Evolutionary conservation across 1,140 invertebrate species (phyloP), one percentile per base, ranked within the genome.

Genomic region (Neomicropteryx cornuta): DNA sequence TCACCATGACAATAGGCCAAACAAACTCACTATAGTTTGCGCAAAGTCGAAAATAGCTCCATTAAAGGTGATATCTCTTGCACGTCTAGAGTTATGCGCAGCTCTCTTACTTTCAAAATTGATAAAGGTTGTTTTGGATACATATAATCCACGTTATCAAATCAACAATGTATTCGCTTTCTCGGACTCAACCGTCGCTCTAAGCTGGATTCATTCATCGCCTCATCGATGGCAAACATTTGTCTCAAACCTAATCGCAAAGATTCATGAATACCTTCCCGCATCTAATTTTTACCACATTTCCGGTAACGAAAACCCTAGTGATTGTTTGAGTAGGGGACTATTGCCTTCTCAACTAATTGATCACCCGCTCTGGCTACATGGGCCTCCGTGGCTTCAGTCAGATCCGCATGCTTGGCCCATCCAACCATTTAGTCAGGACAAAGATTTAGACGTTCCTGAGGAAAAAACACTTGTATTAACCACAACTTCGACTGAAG

Each of bases 201-300:
- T 67, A 10, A 23, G 32, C 5, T 65, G 62, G 61, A 51, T 68
- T 5, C 17, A 40, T 14, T 41, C 43, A 6, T 27, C 37, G 2
- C 49, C 55, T 2, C 14, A 46, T 4, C 33, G 42, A 17, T 48
- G 48, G 33, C 56, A 65, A 41, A 56, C 52, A 2, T 70, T 60
- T 43, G 58, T 69, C 0, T 56, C 56, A 2, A 67, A 63, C 43
- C 43, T 59, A 18, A 49, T 65, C 0, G 20, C 41, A 4, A 45
- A 60, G 47, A 66, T 70, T 29, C 54, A 52, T 29, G 44, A 44
- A 2, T 33, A 39, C 10, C 16, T 44, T 10, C 5, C 30, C n/a
- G 5, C 39, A 10, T 31, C 29, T n/a, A 14, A 43, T 18, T 69
- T 61, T 59, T 17, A 41, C 30, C 46, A 51, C 30, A 37, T 51